Percentiles rank a stretch among this genome's conserved stretches.
phyloP scores from a whole-genome alignment of 2,113 vertebrate species.

The Vicugna pacos region DNA sequence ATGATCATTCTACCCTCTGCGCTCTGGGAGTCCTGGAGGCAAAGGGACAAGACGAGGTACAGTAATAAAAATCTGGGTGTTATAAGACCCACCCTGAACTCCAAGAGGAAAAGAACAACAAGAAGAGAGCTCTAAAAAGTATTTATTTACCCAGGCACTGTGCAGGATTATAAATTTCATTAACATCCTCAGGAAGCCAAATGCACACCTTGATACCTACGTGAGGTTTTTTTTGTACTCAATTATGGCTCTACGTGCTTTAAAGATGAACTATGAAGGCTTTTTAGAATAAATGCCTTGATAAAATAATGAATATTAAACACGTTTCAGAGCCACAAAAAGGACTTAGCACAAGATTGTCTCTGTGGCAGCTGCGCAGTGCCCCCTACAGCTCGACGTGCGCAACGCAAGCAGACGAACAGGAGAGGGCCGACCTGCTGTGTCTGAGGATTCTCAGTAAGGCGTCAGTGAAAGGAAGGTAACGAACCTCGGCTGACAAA shows the following conservation, averaged over 20 bases:
- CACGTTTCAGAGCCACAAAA: constrained; percentile 33
- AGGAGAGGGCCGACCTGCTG: not conserved
- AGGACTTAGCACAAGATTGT: not conserved
- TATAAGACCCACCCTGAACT: constrained; percentile 52
- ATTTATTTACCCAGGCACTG: not conserved
- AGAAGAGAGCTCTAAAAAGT: constrained; percentile 36
- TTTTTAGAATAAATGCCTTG: constrained; percentile 69
- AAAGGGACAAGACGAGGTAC: constrained; percentile 31
- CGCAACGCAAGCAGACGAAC: not conserved
- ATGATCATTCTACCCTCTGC: not conserved
- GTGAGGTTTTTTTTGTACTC: not conserved
- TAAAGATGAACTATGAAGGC: constrained; percentile 67
- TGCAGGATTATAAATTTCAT: not conserved
- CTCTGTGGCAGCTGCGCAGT: constrained; percentile 80
- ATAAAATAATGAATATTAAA: constrained; percentile 75
- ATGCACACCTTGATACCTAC: constrained; percentile 28
- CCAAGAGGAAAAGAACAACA: constrained; percentile 33
- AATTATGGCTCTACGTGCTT: not conserved
- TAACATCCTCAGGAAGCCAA: constrained; percentile 32
- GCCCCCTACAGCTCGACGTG: constrained; percentile 80
- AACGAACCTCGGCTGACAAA: constrained; percentile 25
- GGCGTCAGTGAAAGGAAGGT: not conserved
- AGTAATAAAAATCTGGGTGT: constrained; percentile 57
- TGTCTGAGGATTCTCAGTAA: not conserved
- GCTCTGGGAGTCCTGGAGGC: constrained; percentile 56